A percentile compares a stretch with the other conserved stretches of the same genome.
These are phyloP conservation scores for Atherinomorus stipes DNA, from an alignment of 2,113 vertebrate genomes.

Conservation along the genomic window DNA sequence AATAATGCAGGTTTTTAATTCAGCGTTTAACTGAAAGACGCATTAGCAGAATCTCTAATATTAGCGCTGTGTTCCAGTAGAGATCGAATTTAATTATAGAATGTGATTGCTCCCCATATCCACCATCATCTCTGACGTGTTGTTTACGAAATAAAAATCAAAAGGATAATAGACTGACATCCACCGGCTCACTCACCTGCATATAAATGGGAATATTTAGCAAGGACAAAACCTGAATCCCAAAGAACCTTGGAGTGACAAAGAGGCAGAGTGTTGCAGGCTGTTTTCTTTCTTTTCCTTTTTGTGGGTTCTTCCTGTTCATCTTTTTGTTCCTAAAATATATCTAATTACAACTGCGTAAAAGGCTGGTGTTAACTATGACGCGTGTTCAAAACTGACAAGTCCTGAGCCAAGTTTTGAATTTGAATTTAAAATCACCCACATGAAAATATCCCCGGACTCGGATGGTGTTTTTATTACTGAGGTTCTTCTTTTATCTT, in stretches of 20 bases:
- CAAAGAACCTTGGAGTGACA: conserved; percentile 26
- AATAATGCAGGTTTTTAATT: conserved; percentile 75
- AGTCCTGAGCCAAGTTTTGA: background rate
- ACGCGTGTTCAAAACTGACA: background rate
- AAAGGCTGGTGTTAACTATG: background rate
- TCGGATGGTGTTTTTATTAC: background rate
- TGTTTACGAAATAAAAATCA: conserved; percentile 74
- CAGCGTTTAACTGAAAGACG: conserved; percentile 59
- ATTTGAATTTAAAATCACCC: background rate
- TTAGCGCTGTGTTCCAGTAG: conserved; percentile 67
- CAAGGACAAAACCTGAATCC: conserved; percentile 35
- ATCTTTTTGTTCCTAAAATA: conserved; percentile 8
- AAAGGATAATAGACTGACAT: conserved; percentile 65
- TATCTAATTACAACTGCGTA: background rate
- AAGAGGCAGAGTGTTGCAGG: conserved; percentile 20
- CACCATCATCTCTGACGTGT: conserved; percentile 72
- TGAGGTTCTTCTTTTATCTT: background rate
- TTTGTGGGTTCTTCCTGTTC: background rate
- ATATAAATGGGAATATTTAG: conserved; percentile 75
- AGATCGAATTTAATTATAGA: conserved; percentile 72
- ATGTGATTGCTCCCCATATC: conserved; percentile 67
- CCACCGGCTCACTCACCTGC: conserved; percentile 70
- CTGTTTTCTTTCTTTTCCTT: background rate
- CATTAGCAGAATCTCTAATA: conserved; percentile 67
- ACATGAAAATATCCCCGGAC: background rate